Conservation (phyloP, 23 tunicate genomes). For the Botrylloides violaceus region DNA sequence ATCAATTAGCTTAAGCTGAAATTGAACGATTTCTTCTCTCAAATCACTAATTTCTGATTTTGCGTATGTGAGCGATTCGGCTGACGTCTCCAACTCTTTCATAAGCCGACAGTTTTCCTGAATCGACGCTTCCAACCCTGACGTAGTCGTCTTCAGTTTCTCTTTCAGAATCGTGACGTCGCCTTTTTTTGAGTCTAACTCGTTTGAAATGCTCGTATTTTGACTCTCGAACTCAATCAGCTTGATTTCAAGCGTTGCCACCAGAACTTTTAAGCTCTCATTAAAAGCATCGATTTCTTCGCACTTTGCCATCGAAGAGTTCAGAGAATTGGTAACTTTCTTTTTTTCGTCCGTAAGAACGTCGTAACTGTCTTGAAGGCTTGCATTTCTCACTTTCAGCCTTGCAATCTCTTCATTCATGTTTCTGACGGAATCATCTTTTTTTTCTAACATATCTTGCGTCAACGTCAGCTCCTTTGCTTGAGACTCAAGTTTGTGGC, state of each 20-base stretch:
- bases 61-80: background rate
- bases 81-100: background rate
- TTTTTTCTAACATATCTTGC: background rate
- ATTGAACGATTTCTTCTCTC: background rate
- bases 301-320: background rate
- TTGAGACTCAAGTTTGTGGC: background rate
- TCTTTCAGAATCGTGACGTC: background rate
- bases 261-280: background rate
- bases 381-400: background rate
- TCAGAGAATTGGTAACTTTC: background rate
- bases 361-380: background rate
- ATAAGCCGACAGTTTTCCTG: background rate
- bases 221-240: too few relatives aligned
- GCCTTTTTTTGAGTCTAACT: background rate
- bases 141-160: background rate
- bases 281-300: background rate
- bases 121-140: background rate
- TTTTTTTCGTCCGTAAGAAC: background rate
- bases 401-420: background rate
- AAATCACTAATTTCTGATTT: background rate
- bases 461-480: background rate
- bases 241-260: too few relatives aligned
- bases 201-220: background rate
- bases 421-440: background rate
- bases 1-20: too few relatives aligned